Evolutionary conservation across 2,113 vertebrate species (phyloP), one percentile per base, ranked within the genome.

Genomic region (Ameiurus melas): DNA sequence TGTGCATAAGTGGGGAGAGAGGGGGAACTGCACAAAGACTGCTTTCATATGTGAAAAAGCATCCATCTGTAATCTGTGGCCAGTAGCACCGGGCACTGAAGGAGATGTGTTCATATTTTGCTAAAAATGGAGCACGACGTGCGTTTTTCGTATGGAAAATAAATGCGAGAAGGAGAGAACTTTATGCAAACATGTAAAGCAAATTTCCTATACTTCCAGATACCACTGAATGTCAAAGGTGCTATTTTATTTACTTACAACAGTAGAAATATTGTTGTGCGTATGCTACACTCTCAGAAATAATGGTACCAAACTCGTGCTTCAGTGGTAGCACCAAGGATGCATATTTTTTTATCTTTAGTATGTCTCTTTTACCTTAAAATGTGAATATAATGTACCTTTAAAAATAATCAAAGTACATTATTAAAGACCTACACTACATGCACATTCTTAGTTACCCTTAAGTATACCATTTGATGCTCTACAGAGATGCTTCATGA

Each of bases 41-140:
- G 81, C 81, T 85, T 87, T 88, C 81, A 87, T 43, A 39, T 53
- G 39, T n/a, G 53, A 88, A 64, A 88, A 60, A 87, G 86, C 86
- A 87, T 87, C 86, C 86, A 10, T 82, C 79, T 87, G 53, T 83
- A 87, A 71, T 73, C 53, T 83, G 43, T 6, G 57, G 55, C 53
- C 55, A 75, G 25, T 79, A 39, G 71, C 25, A 9, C 58, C 14
- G 13, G 33, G 68, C 30, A 71, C 51, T 73, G 66, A 57, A 36
- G 68, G 43, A 85, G 66, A 73, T 14, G 66, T 85, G 84, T 58
- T 75, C 68, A 75, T 75, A 39, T 85, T 85, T 85, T 39, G 68
- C 68, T 73, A 36, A 75, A 85, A 75, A 75, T 60, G 20, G 33
- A 58, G 68, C n/a, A 22, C n/a, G 47, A 36, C 47, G 20, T 85